Base-by-base conservation (phyloP, 2,797 vertebrate species). In the Crocodylus rhombifer region DNA sequence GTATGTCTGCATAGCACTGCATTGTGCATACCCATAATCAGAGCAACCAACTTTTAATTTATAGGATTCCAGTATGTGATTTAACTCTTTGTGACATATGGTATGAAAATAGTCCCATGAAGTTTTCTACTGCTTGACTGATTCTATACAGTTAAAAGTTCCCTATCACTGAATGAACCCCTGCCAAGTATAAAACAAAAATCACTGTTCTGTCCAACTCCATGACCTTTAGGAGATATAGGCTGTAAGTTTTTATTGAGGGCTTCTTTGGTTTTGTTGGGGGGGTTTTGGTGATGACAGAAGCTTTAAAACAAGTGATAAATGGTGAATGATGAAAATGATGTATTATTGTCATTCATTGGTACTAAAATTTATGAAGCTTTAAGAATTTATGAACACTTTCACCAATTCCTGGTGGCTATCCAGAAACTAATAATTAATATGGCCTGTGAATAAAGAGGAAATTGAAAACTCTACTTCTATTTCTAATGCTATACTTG, bases 331-430 rank as follows among this genome's bases (percentile, higher is more conserved):
- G 0, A 71, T 75, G 18, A 82, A 80, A 80, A 21, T 51, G 9
- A 51, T 21, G n/a, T 12, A 85, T n/a, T 15, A n/a, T 13, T 61
- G 17, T 77, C 81, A 79, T 15, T 17, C 74, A 11, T 28, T 56
- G 20, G 26, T 36, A 75, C 1, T 0, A 82, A 28, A 87, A 65
- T 21, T n/a, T 73, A 85, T 10, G 71, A 20, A 55, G 4, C 23
- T 10, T 82, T 61, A 57, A 89, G 57, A 26, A 75, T 77, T 91
- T 80, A 69, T 65, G 61, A 73, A 25, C 42, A 51, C 82, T 86
- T 86, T 82, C 75, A 69, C 62, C 82, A 58, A 61, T 80, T 86
- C 67, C 67, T 57, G 74, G 23, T 73, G 77, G 73, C 76, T 94
- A 28, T 79, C 90, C 25, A 89, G 84, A 89, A 81, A 2, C 6